Conservation (phyloP, 1,140 invertebrate species). For the Phymastichus coffea region DNA sequence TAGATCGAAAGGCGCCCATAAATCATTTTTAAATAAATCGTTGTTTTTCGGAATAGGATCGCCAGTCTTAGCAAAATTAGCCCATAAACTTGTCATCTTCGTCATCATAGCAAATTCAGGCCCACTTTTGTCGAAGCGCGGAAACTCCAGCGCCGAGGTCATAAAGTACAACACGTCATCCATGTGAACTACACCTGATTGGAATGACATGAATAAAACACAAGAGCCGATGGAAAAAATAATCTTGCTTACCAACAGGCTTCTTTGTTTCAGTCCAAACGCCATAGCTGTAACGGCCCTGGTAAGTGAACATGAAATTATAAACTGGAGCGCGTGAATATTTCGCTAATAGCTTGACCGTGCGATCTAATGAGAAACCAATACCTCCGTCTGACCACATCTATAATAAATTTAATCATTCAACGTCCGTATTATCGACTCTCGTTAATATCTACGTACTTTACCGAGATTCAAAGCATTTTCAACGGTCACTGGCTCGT, state of each 20-base stretch:
- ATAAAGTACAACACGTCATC: slow-evolving; percentile 65
- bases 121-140: slow-evolving; percentile 33
- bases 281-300: slow-evolving; percentile 35
- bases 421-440: too few relatives aligned
- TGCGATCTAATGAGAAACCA: slow-evolving; percentile 29
- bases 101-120: slow-evolving; percentile 41
- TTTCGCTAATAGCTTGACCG: slow-evolving; percentile 31
- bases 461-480: slow-evolving; percentile 33
- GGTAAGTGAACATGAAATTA: slow-evolving; percentile 39
- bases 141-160: slow-evolving; percentile 53
- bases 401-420: slow-evolving; percentile 32
- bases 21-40: slow-evolving; percentile 43
- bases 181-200: slow-evolving; percentile 61
- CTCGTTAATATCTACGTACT: too few relatives aligned
- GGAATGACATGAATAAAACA: neutral
- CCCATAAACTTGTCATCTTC: slow-evolving; percentile 40
- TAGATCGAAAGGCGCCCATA: slow-evolving; percentile 57
- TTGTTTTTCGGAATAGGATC: slow-evolving; percentile 38
- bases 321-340: slow-evolving; percentile 32
- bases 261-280: slow-evolving; percentile 32
- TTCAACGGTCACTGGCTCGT: slow-evolving; percentile 42
- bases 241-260: slow-evolving; percentile 33
- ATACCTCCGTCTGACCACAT: slow-evolving; percentile 34
- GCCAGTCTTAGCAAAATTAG: slow-evolving; percentile 45
- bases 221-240: neutral